phyloP scores from a whole-genome alignment of 2,797 vertebrate species.

The Halcyon chelicuti region DNA sequence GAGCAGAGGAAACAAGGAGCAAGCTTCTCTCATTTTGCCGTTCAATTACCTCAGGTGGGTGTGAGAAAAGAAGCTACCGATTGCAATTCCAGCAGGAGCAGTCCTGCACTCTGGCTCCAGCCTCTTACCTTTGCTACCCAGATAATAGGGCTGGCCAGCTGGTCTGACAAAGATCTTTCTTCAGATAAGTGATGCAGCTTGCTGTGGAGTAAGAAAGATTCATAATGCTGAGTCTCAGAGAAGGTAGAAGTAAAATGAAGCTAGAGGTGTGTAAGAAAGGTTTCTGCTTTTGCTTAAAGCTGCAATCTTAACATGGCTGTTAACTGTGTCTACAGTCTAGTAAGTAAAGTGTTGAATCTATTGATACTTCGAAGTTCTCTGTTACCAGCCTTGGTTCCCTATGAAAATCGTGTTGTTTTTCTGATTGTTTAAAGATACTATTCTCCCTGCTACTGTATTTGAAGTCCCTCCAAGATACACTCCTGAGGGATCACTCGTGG shows the following conservation, averaged over 20 bases:
- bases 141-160: not conserved
- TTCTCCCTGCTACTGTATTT: not conserved
- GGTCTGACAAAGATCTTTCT: not conserved
- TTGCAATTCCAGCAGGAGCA: not conserved
- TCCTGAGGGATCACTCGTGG: not conserved
- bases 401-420: not conserved
- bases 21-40: not conserved
- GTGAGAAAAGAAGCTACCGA: not conserved
- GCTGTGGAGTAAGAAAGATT: not conserved
- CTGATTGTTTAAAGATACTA: not conserved
- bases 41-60: not conserved
- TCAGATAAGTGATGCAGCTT: not conserved
- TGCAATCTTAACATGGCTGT: not conserved
- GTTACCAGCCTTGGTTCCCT: not conserved
- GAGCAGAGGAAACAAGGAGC: not conserved
- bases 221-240: not conserved
- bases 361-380: not conserved
- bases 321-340: not conserved
- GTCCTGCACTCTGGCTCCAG: not conserved
- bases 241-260: not conserved
- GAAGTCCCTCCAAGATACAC: not conserved
- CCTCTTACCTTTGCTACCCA: not conserved
- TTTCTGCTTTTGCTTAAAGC: not conserved
- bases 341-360: not conserved
- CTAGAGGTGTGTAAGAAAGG: not conserved